These are phyloP conservation scores for Serinus canaria DNA, from an alignment of 2,113 vertebrate genomes.

Conservation along the genomic window DNA sequence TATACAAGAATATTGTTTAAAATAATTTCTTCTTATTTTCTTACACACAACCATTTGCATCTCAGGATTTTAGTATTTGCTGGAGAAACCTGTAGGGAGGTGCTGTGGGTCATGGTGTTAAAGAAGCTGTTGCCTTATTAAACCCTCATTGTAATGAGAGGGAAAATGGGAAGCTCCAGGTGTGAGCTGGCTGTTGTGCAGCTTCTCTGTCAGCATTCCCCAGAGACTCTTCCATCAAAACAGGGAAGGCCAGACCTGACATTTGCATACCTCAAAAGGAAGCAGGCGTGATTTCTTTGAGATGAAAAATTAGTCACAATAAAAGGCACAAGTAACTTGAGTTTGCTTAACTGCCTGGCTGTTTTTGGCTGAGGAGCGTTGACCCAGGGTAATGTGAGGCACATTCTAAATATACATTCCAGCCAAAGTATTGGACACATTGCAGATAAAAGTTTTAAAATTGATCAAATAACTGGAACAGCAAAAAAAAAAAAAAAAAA, in stretches of 20 bases:
- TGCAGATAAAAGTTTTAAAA: background rate
- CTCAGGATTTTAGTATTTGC: background rate
- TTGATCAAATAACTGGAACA: background rate
- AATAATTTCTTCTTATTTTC: background rate
- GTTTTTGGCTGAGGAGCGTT: background rate
- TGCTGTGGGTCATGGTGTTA: background rate
- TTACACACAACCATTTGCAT: background rate
- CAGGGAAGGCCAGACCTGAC: background rate
- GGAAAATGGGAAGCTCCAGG: background rate
- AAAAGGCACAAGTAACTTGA: background rate
- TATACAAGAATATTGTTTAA: background rate
- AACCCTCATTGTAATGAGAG: background rate
- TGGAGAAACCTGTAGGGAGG: background rate
- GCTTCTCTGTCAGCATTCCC: background rate
- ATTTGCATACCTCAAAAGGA: slow-evolving; percentile 12
- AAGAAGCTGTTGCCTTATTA: background rate
- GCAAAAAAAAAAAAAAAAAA: background rate
- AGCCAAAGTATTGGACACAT: background rate
- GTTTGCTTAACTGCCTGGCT: background rate
- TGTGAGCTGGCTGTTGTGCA: background rate
- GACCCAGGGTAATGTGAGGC: background rate
- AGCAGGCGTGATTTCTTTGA: background rate
- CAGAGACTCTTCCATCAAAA: background rate
- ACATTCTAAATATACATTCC: background rate
- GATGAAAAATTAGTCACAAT: background rate